A percentile compares a stretch with the other conserved stretches of the same genome.
phyloP scores from a whole-genome alignment of 1,140 invertebrate species.

The Ooceraea biroi region DNA sequence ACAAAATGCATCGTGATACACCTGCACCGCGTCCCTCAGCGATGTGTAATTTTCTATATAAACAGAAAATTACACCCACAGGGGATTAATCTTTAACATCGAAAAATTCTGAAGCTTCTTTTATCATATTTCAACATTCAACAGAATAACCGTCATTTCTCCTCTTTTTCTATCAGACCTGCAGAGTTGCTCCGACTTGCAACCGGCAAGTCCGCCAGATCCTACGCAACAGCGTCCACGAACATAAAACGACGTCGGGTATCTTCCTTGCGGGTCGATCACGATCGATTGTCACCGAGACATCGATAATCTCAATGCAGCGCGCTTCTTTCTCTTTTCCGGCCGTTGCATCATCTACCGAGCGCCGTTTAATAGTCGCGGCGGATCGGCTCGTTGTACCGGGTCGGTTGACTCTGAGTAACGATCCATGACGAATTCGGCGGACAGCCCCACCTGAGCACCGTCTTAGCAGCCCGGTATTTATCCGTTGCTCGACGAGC shows the following conservation, averaged over 20 bases:
- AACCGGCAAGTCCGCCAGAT: neutral
- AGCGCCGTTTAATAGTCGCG: slow-evolving; percentile 53
- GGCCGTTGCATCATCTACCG: neutral
- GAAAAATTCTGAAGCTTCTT: neutral
- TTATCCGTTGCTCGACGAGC: slow-evolving; percentile 40
- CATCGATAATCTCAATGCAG: slow-evolving; percentile 60
- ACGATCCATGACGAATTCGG: slow-evolving; percentile 73
- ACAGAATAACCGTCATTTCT: slow-evolving; percentile 36
- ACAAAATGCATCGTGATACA: slow-evolving; percentile 5
- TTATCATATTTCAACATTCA: neutral
- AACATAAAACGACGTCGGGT: slow-evolving; percentile 29
- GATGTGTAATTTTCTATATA: neutral
- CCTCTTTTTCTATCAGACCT: too few relatives aligned
- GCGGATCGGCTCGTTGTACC: neutral
- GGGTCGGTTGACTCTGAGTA: slow-evolving; percentile 65
- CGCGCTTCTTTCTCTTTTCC: neutral
- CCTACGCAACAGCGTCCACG: neutral
- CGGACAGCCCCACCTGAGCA: slow-evolving; percentile 55
- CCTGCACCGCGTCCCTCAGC: neutral
- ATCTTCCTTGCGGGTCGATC: slow-evolving; percentile 11
- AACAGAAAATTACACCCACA: too few relatives aligned
- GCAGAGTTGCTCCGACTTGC: too few relatives aligned
- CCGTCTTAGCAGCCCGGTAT: slow-evolving; percentile 36
- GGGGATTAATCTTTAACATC: slow-evolving; percentile 32
- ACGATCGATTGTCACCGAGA: slow-evolving; percentile 59